Percentiles rank a stretch among this genome's conserved stretches.
phyloP scores from a whole-genome alignment of 35 echinoderm and acorn worm genomes.

The Chiridota heheva region DNA sequence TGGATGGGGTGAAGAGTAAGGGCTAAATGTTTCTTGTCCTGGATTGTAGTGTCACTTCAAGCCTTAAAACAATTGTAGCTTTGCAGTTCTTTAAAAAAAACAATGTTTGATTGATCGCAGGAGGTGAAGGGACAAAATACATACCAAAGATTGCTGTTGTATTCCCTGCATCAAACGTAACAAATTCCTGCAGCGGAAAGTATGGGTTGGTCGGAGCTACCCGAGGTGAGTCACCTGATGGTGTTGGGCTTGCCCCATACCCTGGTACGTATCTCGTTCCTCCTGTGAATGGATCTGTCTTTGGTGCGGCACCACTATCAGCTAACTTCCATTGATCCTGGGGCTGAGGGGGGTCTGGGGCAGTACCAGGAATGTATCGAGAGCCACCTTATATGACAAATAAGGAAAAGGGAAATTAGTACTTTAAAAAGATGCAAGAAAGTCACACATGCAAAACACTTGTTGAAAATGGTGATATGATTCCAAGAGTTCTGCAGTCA shows the following conservation, averaged over 20 bases:
- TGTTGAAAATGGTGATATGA: neutral
- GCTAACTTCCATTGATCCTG: slow-evolving; percentile 30
- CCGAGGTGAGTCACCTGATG: neutral
- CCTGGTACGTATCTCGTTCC: slow-evolving; percentile 69
- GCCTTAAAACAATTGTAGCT: too few species aligned
- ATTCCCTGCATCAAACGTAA: slow-evolving; percentile 83
- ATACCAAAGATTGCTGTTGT: slow-evolving; percentile 81
- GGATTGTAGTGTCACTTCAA: too few species aligned
- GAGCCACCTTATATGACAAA: slow-evolving; percentile 65
- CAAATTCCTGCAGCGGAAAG: slow-evolving; percentile 75
- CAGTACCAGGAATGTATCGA: slow-evolving; percentile 79
- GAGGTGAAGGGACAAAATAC: too few species aligned
- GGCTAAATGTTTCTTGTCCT: too few species aligned
- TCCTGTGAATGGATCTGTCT: slow-evolving; percentile 88
- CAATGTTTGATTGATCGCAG: too few species aligned
- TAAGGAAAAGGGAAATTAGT: neutral
- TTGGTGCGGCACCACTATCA: slow-evolving; percentile 8
- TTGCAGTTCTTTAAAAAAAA: too few species aligned
- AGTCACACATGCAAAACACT: neutral
- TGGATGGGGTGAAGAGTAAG: too few species aligned
- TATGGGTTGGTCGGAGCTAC: slow-evolving; percentile 39
- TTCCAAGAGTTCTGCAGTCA: neutral
- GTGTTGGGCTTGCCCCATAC: slow-evolving; percentile 2
- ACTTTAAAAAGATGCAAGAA: neutral
- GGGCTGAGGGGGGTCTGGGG: slow-evolving; percentile 52